Conservation (phyloP, 2,797 vertebrate species). For the Mormyrus proboscirostris region DNA sequence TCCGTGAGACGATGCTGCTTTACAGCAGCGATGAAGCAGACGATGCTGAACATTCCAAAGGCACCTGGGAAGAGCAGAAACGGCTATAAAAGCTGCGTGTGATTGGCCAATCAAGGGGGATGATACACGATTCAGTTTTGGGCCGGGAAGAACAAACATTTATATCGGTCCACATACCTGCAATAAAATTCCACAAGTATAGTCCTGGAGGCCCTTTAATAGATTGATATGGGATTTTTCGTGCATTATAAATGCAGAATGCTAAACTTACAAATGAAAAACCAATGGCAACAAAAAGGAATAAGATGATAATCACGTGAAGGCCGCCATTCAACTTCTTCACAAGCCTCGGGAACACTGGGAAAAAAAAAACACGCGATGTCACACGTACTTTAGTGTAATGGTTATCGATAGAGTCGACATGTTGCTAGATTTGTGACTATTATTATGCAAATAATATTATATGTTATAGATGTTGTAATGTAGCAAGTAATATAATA, state of each 20-base stretch:
- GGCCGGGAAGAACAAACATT: neutral
- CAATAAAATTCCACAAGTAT: constrained; percentile 86
- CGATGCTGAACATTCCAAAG: constrained; percentile 61
- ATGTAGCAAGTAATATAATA: neutral
- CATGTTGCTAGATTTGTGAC: neutral
- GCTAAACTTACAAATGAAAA: constrained; percentile 84
- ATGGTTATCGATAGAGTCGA: neutral
- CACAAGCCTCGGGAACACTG: constrained; percentile 90
- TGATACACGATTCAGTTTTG: neutral
- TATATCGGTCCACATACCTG: constrained; percentile 61
- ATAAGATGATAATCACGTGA: constrained; percentile 79
- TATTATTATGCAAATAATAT: neutral
- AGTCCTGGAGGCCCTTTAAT: constrained; percentile 86
- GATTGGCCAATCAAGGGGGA: neutral
- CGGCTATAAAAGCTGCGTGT: neutral
- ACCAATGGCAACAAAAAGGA: constrained; percentile 73
- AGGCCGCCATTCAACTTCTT: constrained; percentile 75
- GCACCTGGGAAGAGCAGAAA: constrained; percentile 55
- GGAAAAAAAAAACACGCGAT: neutral
- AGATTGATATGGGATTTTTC: constrained; percentile 85
- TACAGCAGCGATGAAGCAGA: constrained; percentile 75
- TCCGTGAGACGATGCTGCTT: constrained; percentile 74
- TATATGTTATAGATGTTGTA: too few relatives aligned
- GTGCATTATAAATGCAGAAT: constrained; percentile 84
- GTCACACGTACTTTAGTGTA: neutral